phyloP scores from a whole-genome alignment of 2,113 vertebrate species.

The Tringa solitaria region DNA sequence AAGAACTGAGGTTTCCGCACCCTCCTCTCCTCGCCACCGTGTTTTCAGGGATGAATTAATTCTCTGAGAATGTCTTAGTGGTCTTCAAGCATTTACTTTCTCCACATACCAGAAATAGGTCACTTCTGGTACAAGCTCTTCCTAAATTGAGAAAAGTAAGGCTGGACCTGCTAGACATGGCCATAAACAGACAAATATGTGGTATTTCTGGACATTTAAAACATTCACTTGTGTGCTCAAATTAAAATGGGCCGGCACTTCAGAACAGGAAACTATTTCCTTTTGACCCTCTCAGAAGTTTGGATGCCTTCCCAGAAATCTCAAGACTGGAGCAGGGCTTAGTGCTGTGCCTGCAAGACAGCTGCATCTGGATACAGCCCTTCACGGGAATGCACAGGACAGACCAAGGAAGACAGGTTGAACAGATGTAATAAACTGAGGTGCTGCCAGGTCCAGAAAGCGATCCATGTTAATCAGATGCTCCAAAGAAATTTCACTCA shows the following conservation, averaged over 20 bases:
- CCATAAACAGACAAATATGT: not conserved
- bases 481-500: not conserved
- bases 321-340: conserved; percentile 12
- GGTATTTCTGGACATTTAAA: conserved; percentile 1
- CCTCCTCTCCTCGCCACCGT: not conserved
- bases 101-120: not conserved
- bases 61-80: not conserved
- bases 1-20: not conserved
- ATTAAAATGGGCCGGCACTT: conserved; percentile 34
- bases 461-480: not conserved
- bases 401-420: conserved; percentile 16
- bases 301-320: conserved; percentile 64
- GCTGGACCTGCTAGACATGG: not conserved
- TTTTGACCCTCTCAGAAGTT: conserved; percentile 49
- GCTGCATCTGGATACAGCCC: conserved; percentile 43
- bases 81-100: not conserved
- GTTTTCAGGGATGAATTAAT: not conserved
- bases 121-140: not conserved
- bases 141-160: not conserved
- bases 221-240: not conserved
- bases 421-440: conserved; percentile 6
- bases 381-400: not conserved
- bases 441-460: conserved; percentile 24
- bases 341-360: conserved; percentile 34
- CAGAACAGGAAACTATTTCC: conserved; percentile 47